These are phyloP conservation scores for Mylabris sibirica DNA, from an alignment of 2,888 invertebrate genomes.

Conservation along the genomic window DNA sequence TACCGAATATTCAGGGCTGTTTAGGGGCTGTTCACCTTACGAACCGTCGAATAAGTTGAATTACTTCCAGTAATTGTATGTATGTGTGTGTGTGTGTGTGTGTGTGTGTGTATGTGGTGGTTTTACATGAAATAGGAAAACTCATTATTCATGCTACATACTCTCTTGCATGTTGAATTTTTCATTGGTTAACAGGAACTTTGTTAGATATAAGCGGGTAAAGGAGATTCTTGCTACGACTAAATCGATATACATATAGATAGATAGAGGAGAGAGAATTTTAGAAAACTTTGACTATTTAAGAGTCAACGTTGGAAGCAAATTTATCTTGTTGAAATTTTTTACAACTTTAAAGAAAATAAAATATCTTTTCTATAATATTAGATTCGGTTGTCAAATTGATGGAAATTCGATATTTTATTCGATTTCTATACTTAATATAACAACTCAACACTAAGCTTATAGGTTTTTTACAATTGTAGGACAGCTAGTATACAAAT, in stretches of 20 bases:
- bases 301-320: not conserved
- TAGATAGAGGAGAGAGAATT: not conserved
- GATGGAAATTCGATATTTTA: constrained; percentile 11
- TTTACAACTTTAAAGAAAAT: not conserved
- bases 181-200: not conserved
- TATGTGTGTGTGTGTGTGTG: not conserved
- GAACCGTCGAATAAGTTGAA: not conserved
- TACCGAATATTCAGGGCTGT: not conserved
- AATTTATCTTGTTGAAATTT: not conserved
- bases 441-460: not conserved
- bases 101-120: too few relatives aligned
- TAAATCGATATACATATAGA: not conserved
- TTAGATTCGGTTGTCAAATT: not conserved
- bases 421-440: not conserved
- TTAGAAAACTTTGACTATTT: not conserved
- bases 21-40: not conserved
- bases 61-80: not conserved
- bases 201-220: not conserved
- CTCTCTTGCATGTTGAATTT: constrained; percentile 11
- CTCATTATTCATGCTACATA: constrained; percentile 7
- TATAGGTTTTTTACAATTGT: not conserved
- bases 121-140: not conserved
- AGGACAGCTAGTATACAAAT: not conserved
- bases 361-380: not conserved
- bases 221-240: not conserved